phyloP scores from a whole-genome alignment of 2,888 invertebrate genomes.

The Dolomedes plantarius region DNA sequence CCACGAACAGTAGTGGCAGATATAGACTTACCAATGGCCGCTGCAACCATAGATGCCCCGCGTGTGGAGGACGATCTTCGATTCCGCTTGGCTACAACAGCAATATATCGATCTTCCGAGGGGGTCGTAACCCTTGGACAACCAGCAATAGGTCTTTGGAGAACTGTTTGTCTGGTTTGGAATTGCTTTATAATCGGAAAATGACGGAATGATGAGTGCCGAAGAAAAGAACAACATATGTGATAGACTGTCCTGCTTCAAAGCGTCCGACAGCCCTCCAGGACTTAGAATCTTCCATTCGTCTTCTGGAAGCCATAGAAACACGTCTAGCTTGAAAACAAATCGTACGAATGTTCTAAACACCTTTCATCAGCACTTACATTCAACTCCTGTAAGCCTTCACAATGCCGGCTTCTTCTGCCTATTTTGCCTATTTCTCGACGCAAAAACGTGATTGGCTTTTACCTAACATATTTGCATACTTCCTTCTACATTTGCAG shows the following conservation, averaged over 20 bases:
- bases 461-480: too few relatives aligned
- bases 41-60: conserved; percentile 22
- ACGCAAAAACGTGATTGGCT: too few relatives aligned
- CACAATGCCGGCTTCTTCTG: neutral
- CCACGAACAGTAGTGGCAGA: conserved; percentile 21
- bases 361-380: neutral
- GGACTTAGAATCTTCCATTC: neutral
- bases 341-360: conserved; percentile 12
- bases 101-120: neutral
- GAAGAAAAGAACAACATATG: neutral
- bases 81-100: conserved; percentile 19
- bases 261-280: neutral
- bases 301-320: neutral
- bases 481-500: too few relatives aligned
- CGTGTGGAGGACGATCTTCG: conserved; percentile 7
- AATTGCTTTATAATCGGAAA: conserved; percentile 9
- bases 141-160: conserved; percentile 4
- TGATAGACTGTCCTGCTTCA: conserved; percentile 3
- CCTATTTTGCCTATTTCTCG: too few relatives aligned
- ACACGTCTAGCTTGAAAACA: neutral
- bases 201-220: conserved; percentile 4
- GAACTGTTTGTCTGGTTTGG: neutral
- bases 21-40: conserved; percentile 21
- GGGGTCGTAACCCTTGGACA: conserved; percentile 18
- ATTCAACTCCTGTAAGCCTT: conserved; percentile 9